Base-by-base conservation (phyloP, 2,797 vertebrate genomes). In the Chloroceryle inda region DNA sequence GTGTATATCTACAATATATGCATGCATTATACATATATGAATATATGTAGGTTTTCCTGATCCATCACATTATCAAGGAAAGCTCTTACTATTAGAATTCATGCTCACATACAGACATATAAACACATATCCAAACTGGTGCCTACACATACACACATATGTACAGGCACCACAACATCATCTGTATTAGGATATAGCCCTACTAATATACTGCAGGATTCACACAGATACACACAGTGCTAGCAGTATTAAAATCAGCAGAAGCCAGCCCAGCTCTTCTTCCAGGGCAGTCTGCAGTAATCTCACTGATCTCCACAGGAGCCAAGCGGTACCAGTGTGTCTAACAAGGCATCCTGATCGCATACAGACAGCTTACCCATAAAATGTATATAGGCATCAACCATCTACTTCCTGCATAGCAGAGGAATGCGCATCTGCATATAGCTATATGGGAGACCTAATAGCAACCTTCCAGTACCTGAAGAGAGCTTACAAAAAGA, bases 351-450 rank as follows among this genome's bases (percentile, higher is more conserved):
- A 44, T 31, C 64, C 40, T 83, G 62, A 59, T 68, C 68, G 27
- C 62, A 56, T 10, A 13, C 12, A 52, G 45, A 52, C 40, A 49
- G 68, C 73, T 88, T 74, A 35, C 11, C 26, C 84, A 33, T 76
- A 76, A 85, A 93, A 29, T 8, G 21, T 71, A 71, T 45, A 44
- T 31, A 23, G 49, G 62, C 85, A 88, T 96, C 92, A 88, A 76
- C 73, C 45, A 45, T 22, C 23, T 24, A 61, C 66, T 69, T 74
- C 64, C 13, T 69, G 20, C 14, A 11, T 84, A 71, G 18, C 33
- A 85, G 79, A 76, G 42, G 40, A 91, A 91, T 31, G 40, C 59
- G 84, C 67, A 95, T 91, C 84, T 91, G 88, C 79, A 75, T 84
- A 55, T 20, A 75, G 50, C n/a, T 40, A 42, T 79, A 40, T 40